phyloP scores from a whole-genome alignment of 2,113 vertebrate genomes.

The Mesembrinibis cayennensis region DNA sequence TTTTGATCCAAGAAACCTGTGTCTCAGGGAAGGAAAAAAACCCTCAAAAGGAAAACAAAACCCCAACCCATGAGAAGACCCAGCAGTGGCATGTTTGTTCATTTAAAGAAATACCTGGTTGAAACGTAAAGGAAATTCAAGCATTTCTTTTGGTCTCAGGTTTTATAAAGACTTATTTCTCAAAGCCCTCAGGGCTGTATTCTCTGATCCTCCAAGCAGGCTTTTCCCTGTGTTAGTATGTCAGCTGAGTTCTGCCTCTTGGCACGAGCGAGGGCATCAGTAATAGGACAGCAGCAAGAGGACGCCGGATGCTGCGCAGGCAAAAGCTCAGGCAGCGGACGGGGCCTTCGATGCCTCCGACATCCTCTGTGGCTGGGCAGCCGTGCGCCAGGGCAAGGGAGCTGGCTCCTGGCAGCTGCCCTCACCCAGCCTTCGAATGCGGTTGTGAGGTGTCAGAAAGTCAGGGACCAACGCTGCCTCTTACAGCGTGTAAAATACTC shows the following conservation, averaged over 20 bases:
- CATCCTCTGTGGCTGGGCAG: background rate
- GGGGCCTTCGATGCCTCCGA: background rate
- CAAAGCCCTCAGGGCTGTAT: background rate
- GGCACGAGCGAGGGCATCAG: background rate
- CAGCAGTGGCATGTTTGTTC: background rate
- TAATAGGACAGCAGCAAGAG: background rate
- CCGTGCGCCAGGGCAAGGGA: background rate
- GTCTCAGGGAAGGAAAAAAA: background rate
- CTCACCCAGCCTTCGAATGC: background rate
- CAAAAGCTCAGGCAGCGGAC: background rate
- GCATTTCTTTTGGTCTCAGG: background rate
- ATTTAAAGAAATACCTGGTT: background rate
- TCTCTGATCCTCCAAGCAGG: background rate
- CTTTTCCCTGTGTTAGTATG: background rate
- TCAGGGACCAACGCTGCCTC: background rate
- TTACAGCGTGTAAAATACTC: background rate
- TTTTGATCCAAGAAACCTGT: background rate
- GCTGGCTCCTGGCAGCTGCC: background rate
- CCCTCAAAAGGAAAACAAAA: background rate
- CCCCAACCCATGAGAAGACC: background rate
- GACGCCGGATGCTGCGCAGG: background rate
- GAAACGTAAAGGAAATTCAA: constrained; percentile 32
- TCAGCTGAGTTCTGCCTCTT: background rate
- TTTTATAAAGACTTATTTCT: constrained; percentile 18
- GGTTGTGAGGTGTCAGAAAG: background rate